phyloP scores from a whole-genome alignment of 2,113 vertebrate species.

The Coreoperca whiteheadi region DNA sequence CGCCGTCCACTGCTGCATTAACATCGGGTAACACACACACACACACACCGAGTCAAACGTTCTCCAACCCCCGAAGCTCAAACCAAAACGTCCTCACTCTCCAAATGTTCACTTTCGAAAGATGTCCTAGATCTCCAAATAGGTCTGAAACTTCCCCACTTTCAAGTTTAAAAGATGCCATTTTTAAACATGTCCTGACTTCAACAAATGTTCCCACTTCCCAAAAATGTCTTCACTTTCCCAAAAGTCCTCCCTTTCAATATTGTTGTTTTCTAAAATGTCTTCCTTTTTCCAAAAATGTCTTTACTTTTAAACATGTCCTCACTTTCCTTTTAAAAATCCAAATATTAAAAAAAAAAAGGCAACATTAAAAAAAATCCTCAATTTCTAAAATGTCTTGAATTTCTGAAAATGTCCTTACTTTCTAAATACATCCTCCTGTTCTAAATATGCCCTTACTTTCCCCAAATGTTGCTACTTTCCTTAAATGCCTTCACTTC shows the following conservation, averaged over 20 bases:
- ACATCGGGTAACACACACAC: constrained; percentile 54
- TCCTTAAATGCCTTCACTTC: neutral
- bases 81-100: too few relatives aligned
- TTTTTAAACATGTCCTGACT: neutral
- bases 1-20: constrained; percentile 72
- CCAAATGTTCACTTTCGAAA: too few relatives aligned
- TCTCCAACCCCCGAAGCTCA: too few relatives aligned
- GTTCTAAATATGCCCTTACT: neutral
- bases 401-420: neutral
- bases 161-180: neutral
- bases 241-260: too few relatives aligned
- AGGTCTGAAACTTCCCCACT: neutral
- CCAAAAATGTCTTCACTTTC: neutral
- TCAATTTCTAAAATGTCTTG: neutral
- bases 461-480: neutral
- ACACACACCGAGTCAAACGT: too few relatives aligned
- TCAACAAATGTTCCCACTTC: neutral
- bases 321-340: neutral
- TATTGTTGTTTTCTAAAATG: neutral
- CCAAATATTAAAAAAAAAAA: too few relatives aligned
- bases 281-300: neutral
- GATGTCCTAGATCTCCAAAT: neutral
- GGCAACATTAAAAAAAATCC: neutral
- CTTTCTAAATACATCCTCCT: neutral
- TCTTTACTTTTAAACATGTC: neutral